These are phyloP conservation scores for Callyntrura sp. DNA, from an alignment of 2,888 invertebrate species.

Conservation along the genomic window DNA sequence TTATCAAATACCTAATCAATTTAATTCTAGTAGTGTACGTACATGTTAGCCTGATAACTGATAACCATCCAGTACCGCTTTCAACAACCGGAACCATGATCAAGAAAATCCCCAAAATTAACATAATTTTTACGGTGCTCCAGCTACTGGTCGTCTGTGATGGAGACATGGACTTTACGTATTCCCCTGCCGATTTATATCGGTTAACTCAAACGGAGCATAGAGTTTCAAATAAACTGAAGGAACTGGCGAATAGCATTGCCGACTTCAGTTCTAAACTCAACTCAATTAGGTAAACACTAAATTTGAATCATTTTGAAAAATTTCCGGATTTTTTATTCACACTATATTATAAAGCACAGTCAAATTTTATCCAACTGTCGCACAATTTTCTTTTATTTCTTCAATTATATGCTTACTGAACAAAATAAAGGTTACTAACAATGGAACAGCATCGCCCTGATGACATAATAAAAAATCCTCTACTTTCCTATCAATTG, in stretches of 20 bases:
- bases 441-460: background rate
- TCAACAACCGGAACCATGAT: too few relatives aligned
- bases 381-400: background rate
- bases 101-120: too few relatives aligned
- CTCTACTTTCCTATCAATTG: slow-evolving; percentile 65
- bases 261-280: slow-evolving; percentile 12
- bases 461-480: slow-evolving; percentile 54
- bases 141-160: background rate
- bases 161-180: slow-evolving; percentile 63
- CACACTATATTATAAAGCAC: too few relatives aligned
- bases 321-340: too few relatives aligned
- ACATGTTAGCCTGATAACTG: too few relatives aligned
- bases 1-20: too few relatives aligned
- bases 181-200: slow-evolving; percentile 61
- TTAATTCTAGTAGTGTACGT: too few relatives aligned
- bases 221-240: background rate
- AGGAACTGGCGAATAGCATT: background rate
- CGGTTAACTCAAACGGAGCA: slow-evolving; percentile 59
- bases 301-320: too few relatives aligned
- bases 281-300: background rate
- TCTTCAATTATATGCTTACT: background rate
- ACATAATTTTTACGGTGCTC: too few relatives aligned
- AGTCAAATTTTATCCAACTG: background rate
- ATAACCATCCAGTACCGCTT: too few relatives aligned
- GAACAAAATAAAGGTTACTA: background rate